Conservation (phyloP, 35 echinoderm and acorn worm genomes). For the Diadema setosum region DNA sequence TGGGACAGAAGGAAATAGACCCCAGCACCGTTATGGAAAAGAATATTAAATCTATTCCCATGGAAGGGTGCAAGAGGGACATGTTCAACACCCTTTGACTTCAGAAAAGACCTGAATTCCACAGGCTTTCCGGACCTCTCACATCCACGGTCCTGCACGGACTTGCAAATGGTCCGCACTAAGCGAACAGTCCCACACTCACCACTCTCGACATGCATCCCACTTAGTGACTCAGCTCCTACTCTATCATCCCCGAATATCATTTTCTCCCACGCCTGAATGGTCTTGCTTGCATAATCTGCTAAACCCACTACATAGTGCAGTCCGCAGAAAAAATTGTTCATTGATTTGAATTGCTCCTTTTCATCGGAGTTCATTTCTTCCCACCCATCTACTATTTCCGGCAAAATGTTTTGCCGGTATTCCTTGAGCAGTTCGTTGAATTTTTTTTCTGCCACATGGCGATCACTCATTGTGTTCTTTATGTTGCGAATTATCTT, state of each 20-base stretch:
- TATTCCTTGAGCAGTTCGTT: slow-evolving; percentile 57
- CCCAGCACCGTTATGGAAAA: background rate
- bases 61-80: background rate
- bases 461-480: no score
- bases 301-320: slow-evolving; percentile 76
- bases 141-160: slow-evolving; percentile 38
- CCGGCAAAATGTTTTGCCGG: slow-evolving; percentile 33
- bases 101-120: slow-evolving; percentile 34
- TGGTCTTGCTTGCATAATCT: slow-evolving; percentile 13
- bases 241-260: slow-evolving; percentile 32
- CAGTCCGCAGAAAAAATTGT: slow-evolving; percentile 78
- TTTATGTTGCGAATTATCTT: no score
- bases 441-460: background rate
- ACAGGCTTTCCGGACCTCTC: slow-evolving; percentile 55
- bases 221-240: background rate
- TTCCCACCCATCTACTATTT: slow-evolving; percentile 35
- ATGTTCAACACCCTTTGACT: background rate
- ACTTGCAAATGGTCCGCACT: slow-evolving; percentile 40
- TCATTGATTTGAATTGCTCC: background rate
- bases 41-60: background rate
- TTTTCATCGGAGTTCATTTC: slow-evolving; percentile 3
- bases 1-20: background rate
- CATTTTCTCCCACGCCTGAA: slow-evolving; percentile 57
- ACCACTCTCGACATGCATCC: background rate
- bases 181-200: slow-evolving; percentile 48